These are phyloP conservation scores for Callopanchax toddi DNA, from an alignment of 2,113 vertebrate species.

Conservation along the genomic window DNA sequence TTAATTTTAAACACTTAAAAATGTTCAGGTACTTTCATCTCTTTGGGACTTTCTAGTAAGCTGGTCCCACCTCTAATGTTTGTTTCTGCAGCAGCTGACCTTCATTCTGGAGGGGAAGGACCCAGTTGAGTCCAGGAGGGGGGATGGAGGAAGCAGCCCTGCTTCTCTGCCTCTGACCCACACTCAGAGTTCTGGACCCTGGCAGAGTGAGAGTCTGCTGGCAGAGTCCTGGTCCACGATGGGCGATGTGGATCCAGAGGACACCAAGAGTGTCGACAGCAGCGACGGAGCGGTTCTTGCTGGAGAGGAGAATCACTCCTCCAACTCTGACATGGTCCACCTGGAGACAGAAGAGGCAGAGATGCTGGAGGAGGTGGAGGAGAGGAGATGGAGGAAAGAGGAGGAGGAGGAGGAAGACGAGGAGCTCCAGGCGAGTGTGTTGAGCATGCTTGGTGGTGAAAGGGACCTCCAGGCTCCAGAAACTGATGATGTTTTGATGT, in stretches of 20 bases:
- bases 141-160: conserved; percentile 84
- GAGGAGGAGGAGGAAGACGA: conserved; percentile 63
- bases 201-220: conserved; percentile 88
- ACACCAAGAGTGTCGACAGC: conserved; percentile 90
- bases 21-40: background rate
- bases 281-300: conserved; percentile 71
- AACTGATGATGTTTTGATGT: conserved; percentile 58
- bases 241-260: conserved; percentile 86
- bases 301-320: conserved; percentile 89
- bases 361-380: conserved; percentile 61
- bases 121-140: conserved; percentile 74
- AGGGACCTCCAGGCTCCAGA: conserved; percentile 68
- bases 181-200: conserved; percentile 60
- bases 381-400: conserved; percentile 20
- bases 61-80: conserved; percentile 9
- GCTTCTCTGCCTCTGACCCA: conserved; percentile 81
- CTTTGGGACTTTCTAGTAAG: background rate
- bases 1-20: background rate
- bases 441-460: conserved; percentile 70
- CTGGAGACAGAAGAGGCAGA: conserved; percentile 88
- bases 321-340: conserved; percentile 91
- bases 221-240: conserved; percentile 91
- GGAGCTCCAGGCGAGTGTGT: conserved; percentile 57
- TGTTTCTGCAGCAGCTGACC: conserved; percentile 33
- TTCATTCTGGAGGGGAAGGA: conserved; percentile 85